Base-by-base conservation (phyloP, 1,140 invertebrate species). In the Halesus radiatus region DNA sequence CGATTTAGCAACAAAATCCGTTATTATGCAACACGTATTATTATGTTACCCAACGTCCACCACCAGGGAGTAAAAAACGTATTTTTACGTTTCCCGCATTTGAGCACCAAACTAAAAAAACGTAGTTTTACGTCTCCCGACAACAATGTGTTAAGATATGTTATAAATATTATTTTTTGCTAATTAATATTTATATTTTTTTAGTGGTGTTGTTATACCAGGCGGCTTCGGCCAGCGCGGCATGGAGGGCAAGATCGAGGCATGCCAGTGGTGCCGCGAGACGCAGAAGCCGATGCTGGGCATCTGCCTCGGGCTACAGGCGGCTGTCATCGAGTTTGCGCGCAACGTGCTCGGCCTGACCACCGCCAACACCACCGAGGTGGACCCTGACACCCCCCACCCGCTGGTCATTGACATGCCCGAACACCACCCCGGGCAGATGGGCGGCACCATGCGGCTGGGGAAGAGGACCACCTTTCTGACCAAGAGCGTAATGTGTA, bases 361-460 rank as follows among this genome's bases (percentile, higher is more conserved):
- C 79, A 93, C 93, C 85, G 98, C 98, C 0, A 95, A 98, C 85
- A 96, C 94, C 13, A 96, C 95, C 1, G 98, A 99, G 91, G 94
- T 97, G 29, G 91, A 96, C 84, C 91, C 93, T 0, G 87, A 94
- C 3, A 94, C 95, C 20, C 88, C 89, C 23, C 86, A 96, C 86
- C 94, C 96, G 23, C 89, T 99, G 32, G 95, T 99, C 1, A 98
- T 99, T 79, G 98, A 99, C 83, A 99, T 99, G 99, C 98, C 98
- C 0, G 99, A 99, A 90, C 97, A 99, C 87, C 96, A 98, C 88
- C 92, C 93, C 5, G 97, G 96, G 1, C 91, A 95, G 81, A 94
- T 99, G 91, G 99, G 99, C 5, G 99, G 98, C 23, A 99, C 99
- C 0, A 99, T 99, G 99, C 91, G 99, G 79, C 90, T 99, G 10